Conservation (phyloP, 2,797 vertebrate species). For the Coreius guichenoti region DNA sequence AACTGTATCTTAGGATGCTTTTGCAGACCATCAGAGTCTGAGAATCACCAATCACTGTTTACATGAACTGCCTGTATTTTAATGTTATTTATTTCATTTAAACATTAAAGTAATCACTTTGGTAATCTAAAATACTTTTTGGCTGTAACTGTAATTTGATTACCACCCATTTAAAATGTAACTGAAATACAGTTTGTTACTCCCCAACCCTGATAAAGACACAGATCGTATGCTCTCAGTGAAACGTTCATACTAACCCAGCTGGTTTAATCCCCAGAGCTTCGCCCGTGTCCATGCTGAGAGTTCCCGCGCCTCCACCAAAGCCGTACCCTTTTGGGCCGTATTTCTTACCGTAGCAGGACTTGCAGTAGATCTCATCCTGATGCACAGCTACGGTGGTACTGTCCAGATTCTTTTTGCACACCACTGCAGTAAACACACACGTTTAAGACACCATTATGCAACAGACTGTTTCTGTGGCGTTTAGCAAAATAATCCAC, state of each 20-base stretch:
- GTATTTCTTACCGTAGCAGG: constrained; percentile 96
- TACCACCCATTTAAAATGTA: too few relatives aligned
- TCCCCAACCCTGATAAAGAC: background rate
- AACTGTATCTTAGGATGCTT: too few relatives aligned
- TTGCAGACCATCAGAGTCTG: too few relatives aligned
- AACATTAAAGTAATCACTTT: too few relatives aligned
- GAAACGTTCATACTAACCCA: constrained; percentile 77
- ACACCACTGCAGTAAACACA: constrained; percentile 82
- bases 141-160: too few relatives aligned
- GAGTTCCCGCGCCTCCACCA: constrained; percentile 89
- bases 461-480: background rate
- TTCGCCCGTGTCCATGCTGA: constrained; percentile 92
- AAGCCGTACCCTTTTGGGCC: constrained; percentile 97
- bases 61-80: too few relatives aligned
- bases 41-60: too few relatives aligned
- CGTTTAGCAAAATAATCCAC: background rate
- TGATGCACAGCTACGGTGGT: constrained; percentile 93
- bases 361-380: constrained; percentile 97
- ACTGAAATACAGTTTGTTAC: too few relatives aligned
- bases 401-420: constrained; percentile 96
- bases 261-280: constrained; percentile 88
- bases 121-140: too few relatives aligned
- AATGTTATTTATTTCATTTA: too few relatives aligned
- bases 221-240: background rate
- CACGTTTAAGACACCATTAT: background rate